Evolutionary conservation across 2,888 invertebrate species (phyloP), one percentile per base, ranked within the genome.

Genomic region (Platycheirus albimanus): DNA sequence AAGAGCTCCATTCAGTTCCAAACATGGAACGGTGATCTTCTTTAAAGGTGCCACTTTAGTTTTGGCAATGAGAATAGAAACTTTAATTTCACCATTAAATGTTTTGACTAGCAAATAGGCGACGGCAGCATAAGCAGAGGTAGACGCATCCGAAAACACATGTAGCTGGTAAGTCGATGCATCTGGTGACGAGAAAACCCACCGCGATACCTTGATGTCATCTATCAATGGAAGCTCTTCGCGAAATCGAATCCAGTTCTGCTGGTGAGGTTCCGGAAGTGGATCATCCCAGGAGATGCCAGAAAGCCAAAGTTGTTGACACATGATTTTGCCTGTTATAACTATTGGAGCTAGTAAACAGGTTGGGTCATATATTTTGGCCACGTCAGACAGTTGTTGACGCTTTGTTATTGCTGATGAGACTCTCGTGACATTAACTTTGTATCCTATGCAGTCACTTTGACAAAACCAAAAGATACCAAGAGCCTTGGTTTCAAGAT

Each of bases 1-100:
- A 13, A 71, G 51, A 20, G 75, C 75, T 11, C 54, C 75, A 24
- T 75, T 80, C 8, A 80, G 30, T 49, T 80, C 80, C 41, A 80
- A 30, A 11, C 70, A 75, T 3, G 63, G 74, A 13, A 74, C 49
- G 10, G 70, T 70, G 0, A 75, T 70, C 30, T 81, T 81, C 17
- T 76, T 81, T 13, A 81, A 64, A 13, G 63, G 75, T 15, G 56
- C 61, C 20, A 63, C 66, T 47, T 75, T 75, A 19, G 64, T 75
- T 56, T 70, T 81, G 0, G 70, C 70, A 58, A 75, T 75, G 2
- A 80, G 56, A 1, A 70, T 56, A n/a, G 75, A 75, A 1, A 66
- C 66, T 33, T 58, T 81, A 13, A 45, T 6, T 10, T 54, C 33
- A 13, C 52, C 66, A n/a, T 64, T 28, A 30, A 33, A 10, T 36